Percentiles rank a stretch among this genome's conserved stretches.
These are phyloP conservation scores for Aepyceros melampus DNA, from an alignment of 2,113 vertebrate species.

Conservation along the genomic window DNA sequence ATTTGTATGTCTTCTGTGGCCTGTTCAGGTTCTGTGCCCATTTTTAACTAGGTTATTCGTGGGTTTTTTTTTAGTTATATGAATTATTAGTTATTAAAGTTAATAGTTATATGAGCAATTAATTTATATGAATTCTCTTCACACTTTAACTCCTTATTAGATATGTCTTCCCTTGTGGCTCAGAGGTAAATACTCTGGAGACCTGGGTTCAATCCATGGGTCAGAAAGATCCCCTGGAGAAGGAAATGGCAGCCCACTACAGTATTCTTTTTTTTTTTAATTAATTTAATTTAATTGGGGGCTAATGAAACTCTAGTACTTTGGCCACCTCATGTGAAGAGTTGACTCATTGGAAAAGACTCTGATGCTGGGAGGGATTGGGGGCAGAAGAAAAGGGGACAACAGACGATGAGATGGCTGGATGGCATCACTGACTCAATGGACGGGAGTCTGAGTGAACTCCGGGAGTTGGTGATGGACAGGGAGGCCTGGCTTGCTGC, in stretches of 20 bases:
- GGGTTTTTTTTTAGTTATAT: neutral
- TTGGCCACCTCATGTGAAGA: too few relatives aligned
- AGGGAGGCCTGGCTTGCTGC: too few relatives aligned
- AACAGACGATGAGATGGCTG: too few relatives aligned
- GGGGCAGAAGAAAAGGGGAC: too few relatives aligned
- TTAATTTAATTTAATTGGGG: neutral
- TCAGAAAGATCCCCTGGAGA: neutral
- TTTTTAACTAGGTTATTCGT: neutral
- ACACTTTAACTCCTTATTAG: neutral
- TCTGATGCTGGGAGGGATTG: too few relatives aligned
- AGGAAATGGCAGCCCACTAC: neutral
- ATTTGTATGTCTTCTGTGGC: neutral
- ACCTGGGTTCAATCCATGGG: neutral
- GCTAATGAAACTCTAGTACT: neutral
- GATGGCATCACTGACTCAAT: too few relatives aligned
- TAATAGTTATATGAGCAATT: neutral
- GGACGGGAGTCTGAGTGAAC: too few relatives aligned
- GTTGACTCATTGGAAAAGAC: too few relatives aligned
- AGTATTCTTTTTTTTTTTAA: neutral
- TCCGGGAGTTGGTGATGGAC: accelerated
- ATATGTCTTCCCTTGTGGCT: neutral
- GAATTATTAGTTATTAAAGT: neutral
- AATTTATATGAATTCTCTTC: neutral
- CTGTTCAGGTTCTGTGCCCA: neutral
- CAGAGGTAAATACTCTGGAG: neutral